A percentile compares a stretch with the other conserved stretches of the same genome.
Evolutionary conservation across 2,888 invertebrate species (phyloP).

Genomic region (Agapostemon virescens): DNA sequence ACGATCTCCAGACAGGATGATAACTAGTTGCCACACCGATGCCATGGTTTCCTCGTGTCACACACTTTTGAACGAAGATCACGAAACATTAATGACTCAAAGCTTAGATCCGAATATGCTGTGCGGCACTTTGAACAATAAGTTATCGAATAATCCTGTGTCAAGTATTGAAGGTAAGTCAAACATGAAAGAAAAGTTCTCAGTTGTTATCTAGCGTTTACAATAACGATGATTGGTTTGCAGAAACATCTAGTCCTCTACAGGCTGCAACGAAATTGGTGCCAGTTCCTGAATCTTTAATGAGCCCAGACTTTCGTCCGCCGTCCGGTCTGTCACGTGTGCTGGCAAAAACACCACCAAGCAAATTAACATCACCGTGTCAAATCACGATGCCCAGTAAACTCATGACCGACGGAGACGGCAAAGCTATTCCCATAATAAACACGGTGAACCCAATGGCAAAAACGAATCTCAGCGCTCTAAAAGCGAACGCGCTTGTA

Average conservation of each 20-base stretch:
- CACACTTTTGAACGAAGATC: conserved; percentile 67
- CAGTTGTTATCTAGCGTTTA: background rate
- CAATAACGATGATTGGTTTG: conserved; percentile 34
- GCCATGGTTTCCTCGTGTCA: conserved; percentile 76
- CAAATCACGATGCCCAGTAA: conserved; percentile 74
- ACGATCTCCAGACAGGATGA: conserved; percentile 88
- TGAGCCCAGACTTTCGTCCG: conserved; percentile 89
- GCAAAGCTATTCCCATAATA: conserved; percentile 72
- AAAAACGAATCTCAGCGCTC: conserved; percentile 68
- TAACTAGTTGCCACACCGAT: conserved; percentile 86
- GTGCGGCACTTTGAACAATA: conserved; percentile 78
- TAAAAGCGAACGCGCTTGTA: conserved; percentile 72
- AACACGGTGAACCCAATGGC: conserved; percentile 75
- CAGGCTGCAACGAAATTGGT: conserved; percentile 93
- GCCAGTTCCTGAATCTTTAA: conserved; percentile 92
- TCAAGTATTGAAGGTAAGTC: conserved; percentile 73
- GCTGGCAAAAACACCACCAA: conserved; percentile 74
- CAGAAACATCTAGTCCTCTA: conserved; percentile 83
- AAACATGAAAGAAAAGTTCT: background rate
- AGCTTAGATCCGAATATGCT: conserved; percentile 84
- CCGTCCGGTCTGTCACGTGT: conserved; percentile 76
- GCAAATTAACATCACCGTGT: conserved; percentile 75
- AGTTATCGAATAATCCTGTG: conserved; percentile 63
- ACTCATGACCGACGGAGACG: conserved; percentile 68
- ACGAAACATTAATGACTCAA: conserved; percentile 83